Percentiles rank a stretch among this genome's conserved stretches.
Conservation (phyloP, 1,140 invertebrate genomes). For the Drosophila auraria region DNA sequence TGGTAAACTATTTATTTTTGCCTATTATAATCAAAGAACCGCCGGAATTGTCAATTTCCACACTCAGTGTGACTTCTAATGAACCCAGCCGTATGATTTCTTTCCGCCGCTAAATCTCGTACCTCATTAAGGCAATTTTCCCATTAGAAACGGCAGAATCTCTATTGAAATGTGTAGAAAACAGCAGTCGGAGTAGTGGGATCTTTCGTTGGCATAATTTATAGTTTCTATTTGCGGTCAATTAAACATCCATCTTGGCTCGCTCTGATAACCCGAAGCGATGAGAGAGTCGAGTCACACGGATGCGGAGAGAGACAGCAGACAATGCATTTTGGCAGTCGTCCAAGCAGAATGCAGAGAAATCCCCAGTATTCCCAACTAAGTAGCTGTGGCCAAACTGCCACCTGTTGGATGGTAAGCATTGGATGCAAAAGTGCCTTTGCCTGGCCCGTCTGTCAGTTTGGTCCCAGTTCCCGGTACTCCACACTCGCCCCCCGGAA, state of each 20-base stretch:
- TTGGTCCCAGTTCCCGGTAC: background rate
- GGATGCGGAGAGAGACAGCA: slow-evolving; percentile 19
- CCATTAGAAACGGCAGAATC: slow-evolving; percentile 31
- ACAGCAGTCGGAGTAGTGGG: slow-evolving; percentile 10
- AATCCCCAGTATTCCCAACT: slow-evolving; percentile 30
- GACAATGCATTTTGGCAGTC: slow-evolving; percentile 54
- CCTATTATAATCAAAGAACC: background rate
- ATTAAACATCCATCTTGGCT: slow-evolving; percentile 69
- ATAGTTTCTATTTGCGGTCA: slow-evolving; percentile 69
- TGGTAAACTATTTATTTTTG: background rate
- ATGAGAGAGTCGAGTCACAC: slow-evolving; percentile 44
- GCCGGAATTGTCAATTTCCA: background rate
- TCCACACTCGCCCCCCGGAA: background rate
- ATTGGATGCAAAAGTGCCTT: slow-evolving; percentile 14
- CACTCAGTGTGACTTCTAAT: slow-evolving; percentile 6
- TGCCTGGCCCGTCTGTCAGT: slow-evolving; percentile 12
- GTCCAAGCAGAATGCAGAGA: slow-evolving; percentile 47
- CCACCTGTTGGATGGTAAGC: slow-evolving; percentile 42
- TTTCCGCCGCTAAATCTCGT: slow-evolving; percentile 3
- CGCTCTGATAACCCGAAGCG: slow-evolving; percentile 52
- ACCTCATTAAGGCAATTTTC: slow-evolving; percentile 37
- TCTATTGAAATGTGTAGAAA: slow-evolving; percentile 11
- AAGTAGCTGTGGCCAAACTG: slow-evolving; percentile 40
- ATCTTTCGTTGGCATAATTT: slow-evolving; percentile 53
- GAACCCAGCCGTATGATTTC: background rate